A percentile compares a stretch with the other conserved stretches of the same genome.
These are phyloP conservation scores for Danaus chrysippus DNA, from an alignment of 2,888 invertebrate species.

Conservation along the genomic window DNA sequence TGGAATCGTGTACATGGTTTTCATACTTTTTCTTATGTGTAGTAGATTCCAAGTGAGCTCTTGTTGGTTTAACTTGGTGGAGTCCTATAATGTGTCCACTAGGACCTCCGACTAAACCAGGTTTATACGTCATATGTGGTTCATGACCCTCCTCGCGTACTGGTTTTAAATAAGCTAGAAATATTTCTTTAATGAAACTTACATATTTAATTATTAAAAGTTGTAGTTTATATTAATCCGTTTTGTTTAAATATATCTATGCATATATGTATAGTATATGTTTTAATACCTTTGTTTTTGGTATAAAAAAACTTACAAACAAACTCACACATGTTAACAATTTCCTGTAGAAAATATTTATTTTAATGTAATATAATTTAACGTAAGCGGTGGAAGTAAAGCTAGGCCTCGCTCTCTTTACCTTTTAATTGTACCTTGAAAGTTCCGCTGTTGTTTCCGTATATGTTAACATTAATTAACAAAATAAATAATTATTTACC, in stretches of 20 bases:
- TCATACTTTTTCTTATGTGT: constrained; percentile 29
- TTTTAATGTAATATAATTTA: too few relatives aligned
- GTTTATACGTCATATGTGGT: constrained; percentile 48
- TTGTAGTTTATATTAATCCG: too few relatives aligned
- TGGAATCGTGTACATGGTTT: constrained; percentile 15
- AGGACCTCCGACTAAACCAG: constrained; percentile 56
- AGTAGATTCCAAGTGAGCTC: constrained; percentile 28
- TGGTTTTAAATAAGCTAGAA: constrained; percentile 62
- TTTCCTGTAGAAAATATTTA: too few relatives aligned
- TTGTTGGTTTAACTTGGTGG: constrained; percentile 46
- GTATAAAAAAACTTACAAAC: too few relatives aligned
- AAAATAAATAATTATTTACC: constrained; percentile 40
- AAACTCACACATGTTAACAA: too few relatives aligned
- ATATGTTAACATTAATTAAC: background rate
- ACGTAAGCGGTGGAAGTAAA: too few relatives aligned
- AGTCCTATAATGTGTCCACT: constrained; percentile 57
- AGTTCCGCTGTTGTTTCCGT: constrained; percentile 13
- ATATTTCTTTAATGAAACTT: background rate
- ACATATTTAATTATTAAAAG: background rate
- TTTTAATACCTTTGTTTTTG: too few relatives aligned
- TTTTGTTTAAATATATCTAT: too few relatives aligned
- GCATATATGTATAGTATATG: too few relatives aligned
- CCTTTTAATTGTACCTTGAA: constrained; percentile 20
- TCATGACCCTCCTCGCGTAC: constrained; percentile 53
- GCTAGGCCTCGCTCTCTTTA: background rate